A percentile compares a stretch with the other conserved stretches of the same genome.
Evolutionary conservation across 2,888 invertebrate species (phyloP).

Genomic region (Brenthis hecate): DNA sequence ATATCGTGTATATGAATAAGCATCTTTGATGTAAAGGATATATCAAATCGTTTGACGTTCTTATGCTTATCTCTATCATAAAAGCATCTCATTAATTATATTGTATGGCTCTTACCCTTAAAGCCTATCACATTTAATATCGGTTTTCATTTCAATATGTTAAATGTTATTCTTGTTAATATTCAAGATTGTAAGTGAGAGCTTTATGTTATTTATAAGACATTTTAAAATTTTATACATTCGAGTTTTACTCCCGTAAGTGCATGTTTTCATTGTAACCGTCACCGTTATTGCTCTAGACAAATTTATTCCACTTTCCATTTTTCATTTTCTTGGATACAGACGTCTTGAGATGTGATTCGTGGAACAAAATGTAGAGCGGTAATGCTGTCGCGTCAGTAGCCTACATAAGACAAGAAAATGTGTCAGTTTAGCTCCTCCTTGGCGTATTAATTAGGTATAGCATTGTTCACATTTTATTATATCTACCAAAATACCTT

Average conservation of each 20-base stretch:
- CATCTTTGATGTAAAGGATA: slow-evolving; percentile 23
- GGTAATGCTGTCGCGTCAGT: slow-evolving; percentile 58
- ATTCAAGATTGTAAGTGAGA: background rate
- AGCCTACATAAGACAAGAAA: slow-evolving; percentile 65
- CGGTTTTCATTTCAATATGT: background rate
- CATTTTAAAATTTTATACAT: slow-evolving; percentile 43
- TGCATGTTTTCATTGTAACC: slow-evolving; percentile 56
- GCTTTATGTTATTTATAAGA: too few species aligned
- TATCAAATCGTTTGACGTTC: slow-evolving; percentile 11
- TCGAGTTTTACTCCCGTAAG: slow-evolving; percentile 57
- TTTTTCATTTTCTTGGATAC: slow-evolving; percentile 75
- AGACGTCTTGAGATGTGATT: slow-evolving; percentile 65
- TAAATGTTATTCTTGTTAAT: background rate
- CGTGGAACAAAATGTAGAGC: slow-evolving; percentile 66
- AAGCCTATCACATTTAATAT: background rate
- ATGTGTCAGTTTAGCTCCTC: slow-evolving; percentile 46
- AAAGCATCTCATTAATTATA: slow-evolving; percentile 20
- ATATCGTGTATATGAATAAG: background rate
- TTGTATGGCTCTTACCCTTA: slow-evolving; percentile 39
- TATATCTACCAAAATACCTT: background rate
- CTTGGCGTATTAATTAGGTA: background rate
- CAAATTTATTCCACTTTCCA: slow-evolving; percentile 80
- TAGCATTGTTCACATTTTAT: background rate
- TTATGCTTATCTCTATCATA: slow-evolving; percentile 8
- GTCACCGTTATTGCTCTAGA: slow-evolving; percentile 67